These are phyloP conservation scores for Rhingia campestris DNA, from an alignment of 2,888 invertebrate genomes.

Conservation along the genomic window DNA sequence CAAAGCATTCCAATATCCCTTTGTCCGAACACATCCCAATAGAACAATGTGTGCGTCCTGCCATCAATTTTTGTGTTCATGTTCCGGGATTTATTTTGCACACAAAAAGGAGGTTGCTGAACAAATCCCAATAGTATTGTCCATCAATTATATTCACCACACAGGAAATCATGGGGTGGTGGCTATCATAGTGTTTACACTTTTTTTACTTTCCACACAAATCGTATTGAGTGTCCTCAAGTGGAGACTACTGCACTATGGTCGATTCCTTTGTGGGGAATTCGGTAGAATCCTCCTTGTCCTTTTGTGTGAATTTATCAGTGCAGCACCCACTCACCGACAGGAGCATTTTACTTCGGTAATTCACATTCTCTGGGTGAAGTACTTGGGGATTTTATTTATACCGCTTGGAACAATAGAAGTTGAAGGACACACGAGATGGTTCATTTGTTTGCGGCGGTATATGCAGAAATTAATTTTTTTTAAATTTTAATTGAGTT, in stretches of 20 bases:
- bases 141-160: constrained; percentile 49
- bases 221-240: constrained; percentile 38
- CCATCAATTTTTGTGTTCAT: constrained; percentile 29
- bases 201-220: constrained; percentile 25
- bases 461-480: no score
- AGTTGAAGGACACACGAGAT: neutral
- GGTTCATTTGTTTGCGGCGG: no score
- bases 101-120: constrained; percentile 28
- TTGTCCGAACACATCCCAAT: constrained; percentile 17
- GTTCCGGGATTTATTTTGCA: constrained; percentile 14
- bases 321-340: constrained; percentile 32
- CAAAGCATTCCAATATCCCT: constrained; percentile 3
- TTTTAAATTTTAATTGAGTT: no score
- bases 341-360: constrained; percentile 6
- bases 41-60: constrained; percentile 19
- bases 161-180: constrained; percentile 23
- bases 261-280: constrained; percentile 10
- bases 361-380: constrained; percentile 4
- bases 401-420: constrained; percentile 26
- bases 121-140: constrained; percentile 47
- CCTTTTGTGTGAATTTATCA: constrained; percentile 47
- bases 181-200: neutral
- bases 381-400: constrained; percentile 33
- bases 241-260: constrained; percentile 1
- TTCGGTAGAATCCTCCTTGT: neutral